These are phyloP conservation scores for Halichondria panicea DNA, from an alignment of 37 sponge, comb jelly and placozoan genomes.

Conservation along the genomic window DNA sequence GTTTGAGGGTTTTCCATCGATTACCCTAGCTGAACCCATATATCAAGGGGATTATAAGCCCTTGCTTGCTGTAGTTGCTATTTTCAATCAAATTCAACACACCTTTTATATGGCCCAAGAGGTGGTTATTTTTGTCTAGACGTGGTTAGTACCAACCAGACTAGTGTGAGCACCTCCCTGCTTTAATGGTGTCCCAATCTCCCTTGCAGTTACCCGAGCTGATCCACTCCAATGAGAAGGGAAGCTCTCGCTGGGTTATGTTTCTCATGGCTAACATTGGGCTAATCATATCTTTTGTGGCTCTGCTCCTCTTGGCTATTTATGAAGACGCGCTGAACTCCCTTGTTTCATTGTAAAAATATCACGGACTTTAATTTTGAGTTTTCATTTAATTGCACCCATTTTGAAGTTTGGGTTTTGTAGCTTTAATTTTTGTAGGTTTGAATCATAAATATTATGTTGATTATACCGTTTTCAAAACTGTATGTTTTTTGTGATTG, in stretches of 20 bases:
- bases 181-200: background rate
- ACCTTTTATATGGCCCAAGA: too few relatives aligned
- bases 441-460: background rate
- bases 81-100: too few relatives aligned
- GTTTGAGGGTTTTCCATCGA: too few relatives aligned
- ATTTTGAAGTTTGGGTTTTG: too few relatives aligned
- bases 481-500: background rate
- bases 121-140: too few relatives aligned
- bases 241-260: background rate
- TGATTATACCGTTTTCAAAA: background rate
- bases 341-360: background rate
- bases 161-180: background rate
- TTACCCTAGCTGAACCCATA: too few relatives aligned
- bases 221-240: constrained; percentile 32
- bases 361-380: too few relatives aligned
- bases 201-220: constrained; percentile 23
- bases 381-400: too few relatives aligned
- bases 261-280: constrained; percentile 43
- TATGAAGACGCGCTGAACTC: constrained; percentile 45
- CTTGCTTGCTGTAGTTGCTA: too few relatives aligned
- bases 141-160: background rate
- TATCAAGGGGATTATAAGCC: too few relatives aligned
- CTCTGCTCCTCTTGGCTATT: constrained; percentile 38
- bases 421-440: background rate
- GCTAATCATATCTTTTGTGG: constrained; percentile 25